Evolutionary conservation across 1,140 invertebrate species (phyloP).

Genomic region (Drosophila asahinai): DNA sequence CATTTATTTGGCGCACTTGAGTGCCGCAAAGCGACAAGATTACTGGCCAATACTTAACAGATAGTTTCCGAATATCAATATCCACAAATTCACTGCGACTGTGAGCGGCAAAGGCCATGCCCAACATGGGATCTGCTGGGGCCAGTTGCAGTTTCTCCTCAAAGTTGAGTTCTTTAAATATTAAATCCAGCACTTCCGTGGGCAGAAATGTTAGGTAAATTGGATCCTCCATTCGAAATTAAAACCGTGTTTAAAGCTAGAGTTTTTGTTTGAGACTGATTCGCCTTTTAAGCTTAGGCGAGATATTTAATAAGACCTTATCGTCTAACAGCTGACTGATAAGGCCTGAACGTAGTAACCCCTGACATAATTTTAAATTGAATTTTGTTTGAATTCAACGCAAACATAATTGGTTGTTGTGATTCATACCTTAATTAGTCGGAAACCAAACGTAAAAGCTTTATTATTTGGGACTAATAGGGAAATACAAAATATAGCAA

Average conservation of each 20-base stretch:
- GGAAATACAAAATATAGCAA: too few species aligned
- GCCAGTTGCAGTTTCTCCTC: conserved; percentile 11
- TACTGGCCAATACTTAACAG: background rate
- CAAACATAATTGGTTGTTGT: too few species aligned
- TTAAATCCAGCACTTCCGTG: background rate
- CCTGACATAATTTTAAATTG: background rate
- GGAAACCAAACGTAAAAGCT: too few species aligned
- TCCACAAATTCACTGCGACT: background rate
- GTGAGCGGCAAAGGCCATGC: background rate
- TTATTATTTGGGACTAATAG: too few species aligned
- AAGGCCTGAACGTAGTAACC: background rate
- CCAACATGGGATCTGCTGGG: background rate
- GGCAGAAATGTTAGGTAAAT: conserved; percentile 37
- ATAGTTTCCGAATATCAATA: background rate
- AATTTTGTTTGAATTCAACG: background rate
- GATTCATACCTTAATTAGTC: too few species aligned
- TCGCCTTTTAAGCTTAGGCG: background rate
- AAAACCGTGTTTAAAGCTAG: background rate
- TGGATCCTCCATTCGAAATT: background rate
- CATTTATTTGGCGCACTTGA: background rate
- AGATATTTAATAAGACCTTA: too few species aligned
- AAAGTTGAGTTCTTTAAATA: background rate
- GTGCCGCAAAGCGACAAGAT: background rate
- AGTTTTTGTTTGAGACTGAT: background rate
- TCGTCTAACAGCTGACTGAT: background rate